A percentile compares a stretch with the other conserved stretches of the same genome.
These are phyloP conservation scores for Apodemus agrarius DNA, from an alignment of 2,797 vertebrate species.

Conservation along the genomic window DNA sequence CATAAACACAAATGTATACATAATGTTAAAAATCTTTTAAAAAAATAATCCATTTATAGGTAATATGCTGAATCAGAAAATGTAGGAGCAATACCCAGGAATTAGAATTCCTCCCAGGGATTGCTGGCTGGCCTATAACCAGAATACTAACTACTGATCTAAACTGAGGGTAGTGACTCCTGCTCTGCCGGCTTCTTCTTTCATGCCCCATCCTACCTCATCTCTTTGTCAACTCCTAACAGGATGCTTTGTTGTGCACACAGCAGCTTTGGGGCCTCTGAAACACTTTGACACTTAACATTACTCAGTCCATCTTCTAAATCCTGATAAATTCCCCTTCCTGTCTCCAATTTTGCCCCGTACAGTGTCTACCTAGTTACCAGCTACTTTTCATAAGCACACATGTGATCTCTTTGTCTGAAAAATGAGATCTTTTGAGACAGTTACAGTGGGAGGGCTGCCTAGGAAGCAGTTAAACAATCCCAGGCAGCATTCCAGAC, in stretches of 20 bases:
- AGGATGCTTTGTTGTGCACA: background rate
- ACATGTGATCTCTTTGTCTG: background rate
- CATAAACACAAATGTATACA: background rate
- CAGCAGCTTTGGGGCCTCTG: background rate
- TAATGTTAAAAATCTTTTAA: background rate
- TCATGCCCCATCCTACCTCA: background rate
- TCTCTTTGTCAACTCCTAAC: background rate
- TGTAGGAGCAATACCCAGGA: background rate
- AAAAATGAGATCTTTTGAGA: background rate
- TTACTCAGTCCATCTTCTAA: background rate
- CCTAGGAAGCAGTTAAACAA: background rate
- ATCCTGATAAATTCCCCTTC: background rate
- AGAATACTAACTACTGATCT: background rate
- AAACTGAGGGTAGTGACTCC: background rate
- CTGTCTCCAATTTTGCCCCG: background rate
- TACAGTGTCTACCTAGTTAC: background rate
- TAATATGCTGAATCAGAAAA: slow-evolving; percentile 21
- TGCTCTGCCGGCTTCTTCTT: background rate
- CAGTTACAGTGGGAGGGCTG: background rate
- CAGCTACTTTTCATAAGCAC: slow-evolving; percentile 12
- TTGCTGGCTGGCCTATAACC: background rate
- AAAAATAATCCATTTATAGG: background rate
- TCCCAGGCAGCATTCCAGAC: background rate
- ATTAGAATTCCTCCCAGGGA: background rate
- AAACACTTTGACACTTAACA: background rate